A percentile compares a stretch with the other conserved stretches of the same genome.
Conservation (phyloP, 2,888 invertebrate species). For the Drosophila infuscata region DNA sequence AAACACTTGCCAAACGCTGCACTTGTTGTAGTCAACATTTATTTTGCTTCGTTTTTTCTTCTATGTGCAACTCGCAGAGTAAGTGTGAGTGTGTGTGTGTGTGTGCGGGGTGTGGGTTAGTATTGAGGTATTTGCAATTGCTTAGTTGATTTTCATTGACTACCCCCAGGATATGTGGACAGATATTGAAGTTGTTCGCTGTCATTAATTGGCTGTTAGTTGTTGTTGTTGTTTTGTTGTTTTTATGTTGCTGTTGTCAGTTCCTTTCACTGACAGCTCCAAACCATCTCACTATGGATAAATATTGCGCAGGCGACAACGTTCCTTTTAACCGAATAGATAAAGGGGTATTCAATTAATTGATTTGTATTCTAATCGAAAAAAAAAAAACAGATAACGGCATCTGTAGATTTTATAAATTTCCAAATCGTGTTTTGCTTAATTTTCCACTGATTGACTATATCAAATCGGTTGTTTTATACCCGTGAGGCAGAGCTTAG, state of each 20-base stretch:
- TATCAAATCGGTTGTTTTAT: not conserved
- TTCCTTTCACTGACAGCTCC: constrained; percentile 49
- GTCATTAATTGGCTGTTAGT: constrained; percentile 73
- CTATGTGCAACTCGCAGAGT: not conserved
- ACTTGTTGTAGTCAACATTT: constrained; percentile 18
- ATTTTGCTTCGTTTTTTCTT: not conserved
- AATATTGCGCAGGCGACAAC: constrained; percentile 22
- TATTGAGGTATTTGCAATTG: constrained; percentile 66
- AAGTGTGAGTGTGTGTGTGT: not conserved
- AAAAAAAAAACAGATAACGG: not conserved
- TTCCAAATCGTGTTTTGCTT: not conserved
- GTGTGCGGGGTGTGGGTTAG: constrained; percentile 8
- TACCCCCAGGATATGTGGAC: constrained; percentile 67
- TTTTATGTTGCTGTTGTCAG: constrained; percentile 38
- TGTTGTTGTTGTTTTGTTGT: constrained; percentile 44
- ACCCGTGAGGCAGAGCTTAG: constrained; percentile 8
- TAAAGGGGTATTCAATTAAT: not conserved
- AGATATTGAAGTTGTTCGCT: constrained; percentile 70
- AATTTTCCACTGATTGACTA: not conserved
- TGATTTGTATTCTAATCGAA: not conserved
- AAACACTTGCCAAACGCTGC: constrained; percentile 63
- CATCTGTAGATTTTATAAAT: not conserved
- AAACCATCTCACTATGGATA: constrained; percentile 52
- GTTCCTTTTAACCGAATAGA: constrained; percentile 38
- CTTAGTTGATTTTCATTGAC: constrained; percentile 78